Percentiles rank a stretch among this genome's conserved stretches.
These are phyloP conservation scores for Tachyglossus aculeatus DNA, from an alignment of 2,797 vertebrate genomes.

Conservation along the genomic window DNA sequence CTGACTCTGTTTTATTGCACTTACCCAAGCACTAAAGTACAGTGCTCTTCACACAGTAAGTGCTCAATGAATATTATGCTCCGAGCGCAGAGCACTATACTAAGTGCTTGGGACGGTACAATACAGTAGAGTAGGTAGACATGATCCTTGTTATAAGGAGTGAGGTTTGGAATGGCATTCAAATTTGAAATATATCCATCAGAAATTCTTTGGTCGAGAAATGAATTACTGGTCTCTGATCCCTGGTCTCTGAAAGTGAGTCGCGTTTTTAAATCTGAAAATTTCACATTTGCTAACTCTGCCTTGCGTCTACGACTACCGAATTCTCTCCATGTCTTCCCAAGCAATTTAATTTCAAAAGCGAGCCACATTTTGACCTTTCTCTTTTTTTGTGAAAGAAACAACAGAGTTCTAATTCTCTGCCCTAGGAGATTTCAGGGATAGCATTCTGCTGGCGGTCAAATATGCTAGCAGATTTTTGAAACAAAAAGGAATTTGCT, in stretches of 20 bases:
- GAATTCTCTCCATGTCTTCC: constrained; percentile 48
- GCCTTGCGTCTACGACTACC: constrained; percentile 40
- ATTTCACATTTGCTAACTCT: constrained; percentile 59
- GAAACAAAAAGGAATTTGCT: constrained; percentile 20
- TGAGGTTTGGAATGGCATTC: too few species aligned
- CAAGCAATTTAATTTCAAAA: constrained; percentile 59
- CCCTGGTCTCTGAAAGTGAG: constrained; percentile 41
- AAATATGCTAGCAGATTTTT: constrained; percentile 4
- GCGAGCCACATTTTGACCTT: constrained; percentile 48
- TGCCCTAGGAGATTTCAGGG: constrained; percentile 37
- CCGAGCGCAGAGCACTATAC: too few species aligned
- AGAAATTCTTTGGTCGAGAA: too few species aligned
- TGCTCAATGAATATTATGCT: too few species aligned
- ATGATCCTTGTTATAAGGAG: too few species aligned
- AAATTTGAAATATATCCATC: too few species aligned
- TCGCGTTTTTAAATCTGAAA: constrained; percentile 35
- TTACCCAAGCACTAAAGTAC: too few species aligned
- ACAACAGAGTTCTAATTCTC: constrained; percentile 28
- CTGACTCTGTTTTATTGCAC: too few species aligned
- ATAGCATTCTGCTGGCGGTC: constrained; percentile 21
- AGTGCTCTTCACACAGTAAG: too few species aligned
- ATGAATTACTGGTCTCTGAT: not conserved
- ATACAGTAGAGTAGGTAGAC: too few species aligned
- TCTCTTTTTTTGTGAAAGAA: too few species aligned
- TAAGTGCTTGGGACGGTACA: too few species aligned